Evolutionary conservation across 2,113 vertebrate genomes (phyloP), one percentile per base, ranked within the genome.

Genomic region (Noturus placidus): DNA sequence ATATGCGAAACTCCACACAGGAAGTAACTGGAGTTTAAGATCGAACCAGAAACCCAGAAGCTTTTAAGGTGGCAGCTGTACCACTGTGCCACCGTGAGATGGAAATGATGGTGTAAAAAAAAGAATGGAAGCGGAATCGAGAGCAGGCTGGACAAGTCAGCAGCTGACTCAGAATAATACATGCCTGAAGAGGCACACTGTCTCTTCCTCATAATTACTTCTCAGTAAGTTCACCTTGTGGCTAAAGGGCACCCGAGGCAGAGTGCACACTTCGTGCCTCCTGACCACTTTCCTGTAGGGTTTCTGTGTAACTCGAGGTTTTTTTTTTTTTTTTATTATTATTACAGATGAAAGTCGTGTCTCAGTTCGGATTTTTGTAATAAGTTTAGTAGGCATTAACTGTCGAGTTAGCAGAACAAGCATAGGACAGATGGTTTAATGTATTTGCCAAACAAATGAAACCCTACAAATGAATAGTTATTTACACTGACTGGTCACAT

Each of bases 131-230:
- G 33, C 82, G 76, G 67, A 82, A 82, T 82, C 56, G 14, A 50
- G 79, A 35, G 11, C 61, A 46, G 38, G 17, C 67, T 38, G 82
- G 38, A 69, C 56, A 33, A 33, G n/a, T 72, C 54, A 19, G 86
- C 27, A 61, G 83, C 87, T 87, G 25, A 85, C 86, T 89, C 46
- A 33, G 27, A 82, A 78, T 67, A 82, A 78, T 67, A 20, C 77
- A n/a, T 8, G 8, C 61, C 35, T 57, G 50, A 70, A 72, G 20
- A 70, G 76, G 5, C 52, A 84, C 56, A 76, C 86, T 5, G 76
- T 3, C n/a, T 65, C 82, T 14, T 61, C 86, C 81, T 85, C 67
- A 10, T 87, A 82, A 82, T 81, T 30, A 70, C 63, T 87, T 65
- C 63, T n/a, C 50, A 67, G 46, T 42, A 82, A 69, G 61, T 38